phyloP scores from a whole-genome alignment of 64 coral and sea anemone species.

The Exaiptasia diaphana region DNA sequence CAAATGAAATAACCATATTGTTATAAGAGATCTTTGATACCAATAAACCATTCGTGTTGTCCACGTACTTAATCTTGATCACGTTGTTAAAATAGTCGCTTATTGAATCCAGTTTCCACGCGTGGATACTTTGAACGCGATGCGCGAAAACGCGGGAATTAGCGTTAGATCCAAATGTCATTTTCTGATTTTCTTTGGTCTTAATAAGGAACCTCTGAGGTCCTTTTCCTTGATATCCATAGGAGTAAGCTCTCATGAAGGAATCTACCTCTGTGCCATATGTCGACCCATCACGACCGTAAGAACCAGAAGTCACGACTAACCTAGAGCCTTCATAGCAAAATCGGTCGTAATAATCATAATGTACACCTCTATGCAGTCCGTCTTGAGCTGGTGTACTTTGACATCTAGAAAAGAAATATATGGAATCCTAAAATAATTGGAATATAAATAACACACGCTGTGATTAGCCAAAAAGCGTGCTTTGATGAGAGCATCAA shows the following conservation, averaged over 20 bases:
- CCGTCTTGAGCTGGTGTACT: background rate
- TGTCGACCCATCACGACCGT: background rate
- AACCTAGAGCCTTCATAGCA: background rate
- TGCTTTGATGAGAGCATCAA: no score
- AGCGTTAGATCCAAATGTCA: background rate
- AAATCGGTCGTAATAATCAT: background rate
- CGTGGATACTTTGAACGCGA: background rate
- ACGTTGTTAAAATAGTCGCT: background rate
- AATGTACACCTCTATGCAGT: background rate
- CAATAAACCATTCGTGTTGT: background rate
- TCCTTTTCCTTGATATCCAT: background rate
- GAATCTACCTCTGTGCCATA: background rate
- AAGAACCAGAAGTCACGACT: background rate
- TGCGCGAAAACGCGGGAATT: background rate
- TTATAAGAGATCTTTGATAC: background rate
- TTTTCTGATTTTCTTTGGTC: background rate
- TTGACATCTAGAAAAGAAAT: no score
- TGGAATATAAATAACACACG: no score
- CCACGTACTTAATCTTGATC: background rate
- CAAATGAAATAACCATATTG: background rate
- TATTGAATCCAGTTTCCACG: constrained; percentile 12
- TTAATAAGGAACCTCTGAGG: constrained; percentile 8
- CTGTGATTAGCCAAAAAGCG: no score
- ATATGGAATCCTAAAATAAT: no score
- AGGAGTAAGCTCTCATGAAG: background rate